A percentile compares a stretch with the other conserved stretches of the same genome.
These are phyloP conservation scores for Euproctis similis DNA, from an alignment of 2,888 invertebrate genomes.

Conservation along the genomic window DNA sequence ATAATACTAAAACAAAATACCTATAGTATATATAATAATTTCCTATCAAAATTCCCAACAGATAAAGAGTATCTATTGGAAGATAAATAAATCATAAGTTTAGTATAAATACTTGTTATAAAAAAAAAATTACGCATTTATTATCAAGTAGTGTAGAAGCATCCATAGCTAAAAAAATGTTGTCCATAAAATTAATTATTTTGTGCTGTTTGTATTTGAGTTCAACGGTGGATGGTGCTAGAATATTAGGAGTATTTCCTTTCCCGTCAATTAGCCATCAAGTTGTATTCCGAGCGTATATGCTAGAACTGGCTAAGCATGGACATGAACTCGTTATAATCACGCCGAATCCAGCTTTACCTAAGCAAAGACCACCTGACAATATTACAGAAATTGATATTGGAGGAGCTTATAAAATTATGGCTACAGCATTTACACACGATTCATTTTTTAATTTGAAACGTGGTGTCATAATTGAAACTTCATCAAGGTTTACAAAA, in stretches of 20 bases:
- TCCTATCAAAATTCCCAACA: no score
- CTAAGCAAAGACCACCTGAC: conserved; percentile 9
- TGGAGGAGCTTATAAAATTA: conserved; percentile 4
- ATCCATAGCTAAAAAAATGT: no score
- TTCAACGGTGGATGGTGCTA: conserved; percentile 21
- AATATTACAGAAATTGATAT: conserved; percentile 14
- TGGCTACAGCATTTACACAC: neutral
- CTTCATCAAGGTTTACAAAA: neutral
- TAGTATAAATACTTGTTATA: no score
- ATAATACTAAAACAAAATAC: no score
- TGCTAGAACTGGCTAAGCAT: conserved; percentile 34
- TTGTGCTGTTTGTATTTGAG: no score
- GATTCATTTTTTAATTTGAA: conserved; percentile 5
- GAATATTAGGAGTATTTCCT: conserved; percentile 41
- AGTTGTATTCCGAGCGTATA: conserved; percentile 34
- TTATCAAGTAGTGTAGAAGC: no score
- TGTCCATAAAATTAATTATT: no score
- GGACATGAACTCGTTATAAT: conserved; percentile 48
- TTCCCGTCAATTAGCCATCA: conserved; percentile 40
- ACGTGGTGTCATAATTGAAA: conserved; percentile 15
- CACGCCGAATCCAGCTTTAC: conserved; percentile 36
- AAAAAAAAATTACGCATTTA: no score
- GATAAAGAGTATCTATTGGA: no score
- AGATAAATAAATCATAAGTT: no score
- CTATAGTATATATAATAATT: no score